phyloP scores from a whole-genome alignment of 2,888 invertebrate genomes.

The Barypeithes pellucidus region DNA sequence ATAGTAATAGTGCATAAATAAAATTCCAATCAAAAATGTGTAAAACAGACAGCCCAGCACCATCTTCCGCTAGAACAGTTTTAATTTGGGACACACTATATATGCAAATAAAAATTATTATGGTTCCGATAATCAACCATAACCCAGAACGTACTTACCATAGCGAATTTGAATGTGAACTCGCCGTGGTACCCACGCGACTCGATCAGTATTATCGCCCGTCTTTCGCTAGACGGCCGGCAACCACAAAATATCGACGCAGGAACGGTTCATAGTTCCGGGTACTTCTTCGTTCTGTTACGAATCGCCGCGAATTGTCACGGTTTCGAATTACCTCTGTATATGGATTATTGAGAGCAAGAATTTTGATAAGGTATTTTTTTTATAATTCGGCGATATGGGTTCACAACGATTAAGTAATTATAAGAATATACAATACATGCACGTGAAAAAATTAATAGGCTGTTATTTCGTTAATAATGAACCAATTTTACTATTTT shows the following conservation, averaged over 20 bases:
- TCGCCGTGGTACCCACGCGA: constrained; percentile 21
- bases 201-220: constrained; percentile 37
- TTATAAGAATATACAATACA: too few relatives aligned
- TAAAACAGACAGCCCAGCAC: too few relatives aligned
- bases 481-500: too few relatives aligned
- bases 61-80: too few relatives aligned
- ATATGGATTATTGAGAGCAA: constrained; percentile 3
- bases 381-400: background rate
- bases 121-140: constrained; percentile 20
- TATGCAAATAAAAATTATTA: background rate
- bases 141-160: constrained; percentile 35
- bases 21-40: too few relatives aligned
- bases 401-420: too few relatives aligned
- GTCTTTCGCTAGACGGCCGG: constrained; percentile 33
- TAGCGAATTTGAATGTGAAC: constrained; percentile 39
- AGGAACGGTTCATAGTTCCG: constrained; percentile 8
- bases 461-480: too few relatives aligned
- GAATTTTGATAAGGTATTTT: constrained; percentile 13
- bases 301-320: constrained; percentile 3
- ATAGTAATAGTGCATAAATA: too few relatives aligned
- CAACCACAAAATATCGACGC: constrained; percentile 8
- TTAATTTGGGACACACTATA: background rate
- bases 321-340: constrained; percentile 19
- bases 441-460: too few relatives aligned
- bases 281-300: constrained; percentile 4